Percentiles rank a stretch among this genome's conserved stretches.
Evolutionary conservation across 2,888 invertebrate genomes (phyloP).

Genomic region (Oxytorus armatus): DNA sequence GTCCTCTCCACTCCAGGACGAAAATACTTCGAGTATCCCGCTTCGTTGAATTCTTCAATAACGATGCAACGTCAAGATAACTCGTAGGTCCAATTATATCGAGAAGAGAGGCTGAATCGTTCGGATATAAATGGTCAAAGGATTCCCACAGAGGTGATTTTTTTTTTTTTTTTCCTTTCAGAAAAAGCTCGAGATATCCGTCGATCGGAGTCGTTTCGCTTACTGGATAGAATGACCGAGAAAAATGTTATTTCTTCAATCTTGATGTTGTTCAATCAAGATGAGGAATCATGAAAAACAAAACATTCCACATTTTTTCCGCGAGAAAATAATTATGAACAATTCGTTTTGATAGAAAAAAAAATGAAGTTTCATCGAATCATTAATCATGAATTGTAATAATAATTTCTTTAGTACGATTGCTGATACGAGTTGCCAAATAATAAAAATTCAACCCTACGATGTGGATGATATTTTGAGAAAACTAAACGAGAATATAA

Average conservation of each 20-base stretch:
- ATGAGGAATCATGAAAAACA: too few relatives aligned
- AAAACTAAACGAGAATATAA: too few relatives aligned
- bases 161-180: background rate
- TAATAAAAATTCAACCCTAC: too few relatives aligned
- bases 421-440: too few relatives aligned
- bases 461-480: too few relatives aligned
- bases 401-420: too few relatives aligned
- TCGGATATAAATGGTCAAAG: background rate
- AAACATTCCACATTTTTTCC: too few relatives aligned
- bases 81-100: slow-evolving; percentile 34
- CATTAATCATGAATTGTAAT: too few relatives aligned
- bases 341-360: too few relatives aligned
- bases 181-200: background rate
- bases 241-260: background rate
- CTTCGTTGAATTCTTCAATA: slow-evolving; percentile 41
- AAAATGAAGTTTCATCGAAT: too few relatives aligned
- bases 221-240: background rate
- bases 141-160: background rate
- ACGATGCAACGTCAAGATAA: slow-evolving; percentile 42
- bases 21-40: slow-evolving; percentile 1
- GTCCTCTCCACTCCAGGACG: too few relatives aligned
- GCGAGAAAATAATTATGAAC: too few relatives aligned
- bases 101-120: background rate
- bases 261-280: background rate
- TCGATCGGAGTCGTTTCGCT: background rate